Evolutionary conservation across 2,888 invertebrate genomes (phyloP).

Genomic region (Cantharis rufa): DNA sequence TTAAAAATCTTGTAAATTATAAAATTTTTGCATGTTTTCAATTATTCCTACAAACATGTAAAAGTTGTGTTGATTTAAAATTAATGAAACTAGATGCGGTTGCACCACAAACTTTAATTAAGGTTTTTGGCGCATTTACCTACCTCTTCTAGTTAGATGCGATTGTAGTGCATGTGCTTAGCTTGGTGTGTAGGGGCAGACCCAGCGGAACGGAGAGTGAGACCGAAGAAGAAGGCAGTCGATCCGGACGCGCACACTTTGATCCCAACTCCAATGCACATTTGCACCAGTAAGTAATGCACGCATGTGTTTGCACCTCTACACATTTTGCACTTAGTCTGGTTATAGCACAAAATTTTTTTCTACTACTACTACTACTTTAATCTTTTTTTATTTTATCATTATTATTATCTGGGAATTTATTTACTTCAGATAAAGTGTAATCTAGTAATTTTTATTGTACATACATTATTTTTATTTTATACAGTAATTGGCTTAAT

Average conservation of each 20-base stretch:
- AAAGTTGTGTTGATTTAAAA: background rate
- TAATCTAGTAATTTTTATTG: background rate
- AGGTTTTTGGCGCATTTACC: background rate
- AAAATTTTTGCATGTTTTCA: slow-evolving; percentile 20
- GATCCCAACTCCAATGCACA: slow-evolving; percentile 55
- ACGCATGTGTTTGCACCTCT: slow-evolving; percentile 21
- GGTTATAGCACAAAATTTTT: slow-evolving; percentile 3
- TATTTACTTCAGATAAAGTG: background rate
- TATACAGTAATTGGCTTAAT: background rate
- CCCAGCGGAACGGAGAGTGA: slow-evolving; percentile 75
- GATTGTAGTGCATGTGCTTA: slow-evolving; percentile 57
- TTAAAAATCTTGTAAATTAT: background rate
- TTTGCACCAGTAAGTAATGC: slow-evolving; percentile 59
- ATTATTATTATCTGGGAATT: background rate
- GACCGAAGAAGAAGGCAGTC: slow-evolving; percentile 70
- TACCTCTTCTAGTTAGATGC: slow-evolving; percentile 30
- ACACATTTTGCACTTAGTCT: slow-evolving; percentile 24
- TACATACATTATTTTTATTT: background rate
- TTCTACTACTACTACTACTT: background rate
- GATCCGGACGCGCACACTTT: slow-evolving; percentile 54
- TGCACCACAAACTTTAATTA: background rate
- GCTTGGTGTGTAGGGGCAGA: slow-evolving; percentile 60
- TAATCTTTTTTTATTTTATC: background rate
- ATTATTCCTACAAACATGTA: background rate
- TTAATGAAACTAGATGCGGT: background rate